Base-by-base conservation (phyloP, 2,888 invertebrate species). In the Carterocephalus palaemon region DNA sequence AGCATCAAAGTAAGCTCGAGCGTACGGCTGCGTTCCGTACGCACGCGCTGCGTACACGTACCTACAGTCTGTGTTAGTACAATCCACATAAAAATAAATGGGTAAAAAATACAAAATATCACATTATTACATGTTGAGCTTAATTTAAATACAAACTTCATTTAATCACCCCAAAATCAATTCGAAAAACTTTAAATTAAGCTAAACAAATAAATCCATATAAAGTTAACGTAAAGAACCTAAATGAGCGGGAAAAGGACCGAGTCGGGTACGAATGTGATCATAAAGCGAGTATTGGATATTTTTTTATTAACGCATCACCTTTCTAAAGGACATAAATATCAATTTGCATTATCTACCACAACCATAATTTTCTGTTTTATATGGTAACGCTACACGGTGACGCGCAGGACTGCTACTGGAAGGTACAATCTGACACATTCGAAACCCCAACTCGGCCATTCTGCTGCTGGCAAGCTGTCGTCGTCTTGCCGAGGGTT, bases 81-180 rank as follows among this genome's bases (percentile, higher is more conserved):
- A 71, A 57, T 67, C 67, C 64, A 67, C 65, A 64, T 71, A 69
- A 72, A 76, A 79, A 63, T 72, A 75, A 81, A 74, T 70, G 70
- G 77, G 75, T 67, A 75, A 77, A 79, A 76, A 80, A 77, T 76
- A 79, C 75, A 85, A 85, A 87, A 87, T 88, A 87, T 88, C 87
- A 87, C 88, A 85, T 81, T 77, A 77, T 82, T 84, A 83, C 73
- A 76, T 78, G 86, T 86, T 83, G 84, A 86, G 87, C 86, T 86
- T 83, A 85, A 86, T 86, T 85, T 80, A 83, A 84, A 78, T 73
- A 56, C 62, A 68, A 71, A 65, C 59, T 60, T 57, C 52, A 42
- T 47, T 48, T 47, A 60, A 63, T 58, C 69, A 52, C 50, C 53
- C 55, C 66, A 64, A 59, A 56, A 51, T 63, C 65, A 61, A 60